A percentile compares a stretch with the other conserved stretches of the same genome.
These are phyloP conservation scores for Sorex maritimensis DNA, from an alignment of 2,797 vertebrate species.

Conservation along the genomic window DNA sequence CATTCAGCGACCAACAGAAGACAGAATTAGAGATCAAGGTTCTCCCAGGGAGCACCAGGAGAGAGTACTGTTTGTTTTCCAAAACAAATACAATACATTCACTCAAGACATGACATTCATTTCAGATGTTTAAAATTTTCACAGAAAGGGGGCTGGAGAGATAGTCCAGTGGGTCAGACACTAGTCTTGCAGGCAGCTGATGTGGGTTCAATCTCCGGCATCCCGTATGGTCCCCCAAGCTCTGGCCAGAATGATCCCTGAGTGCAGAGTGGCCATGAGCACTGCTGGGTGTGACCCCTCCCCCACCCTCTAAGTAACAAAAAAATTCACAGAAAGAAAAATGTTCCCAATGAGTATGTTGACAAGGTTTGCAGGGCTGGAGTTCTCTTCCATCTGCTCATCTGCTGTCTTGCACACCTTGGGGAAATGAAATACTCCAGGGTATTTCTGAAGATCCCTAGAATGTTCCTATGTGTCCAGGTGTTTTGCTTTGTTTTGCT, in stretches of 20 bases:
- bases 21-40: no score
- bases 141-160: background rate
- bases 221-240: no score
- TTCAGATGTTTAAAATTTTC: slow-evolving; percentile 8
- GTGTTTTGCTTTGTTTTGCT: slow-evolving; percentile 25
- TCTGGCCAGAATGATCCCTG: no score
- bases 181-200: no score
- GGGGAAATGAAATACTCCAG: slow-evolving; percentile 1
- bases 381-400: background rate
- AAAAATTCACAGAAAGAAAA: background rate
- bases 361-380: background rate
- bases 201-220: no score
- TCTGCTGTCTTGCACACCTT: background rate
- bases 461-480: background rate
- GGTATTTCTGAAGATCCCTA: slow-evolving; percentile 37
- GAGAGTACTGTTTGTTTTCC: background rate
- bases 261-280: no score
- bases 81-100: background rate
- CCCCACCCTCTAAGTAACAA: no score
- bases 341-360: background rate
- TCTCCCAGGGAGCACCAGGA: no score
- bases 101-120: background rate
- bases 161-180: no score
- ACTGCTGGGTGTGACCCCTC: no score
- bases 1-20: no score